Conservation (phyloP, 1,140 invertebrate species). For the Ceratina japonica region DNA sequence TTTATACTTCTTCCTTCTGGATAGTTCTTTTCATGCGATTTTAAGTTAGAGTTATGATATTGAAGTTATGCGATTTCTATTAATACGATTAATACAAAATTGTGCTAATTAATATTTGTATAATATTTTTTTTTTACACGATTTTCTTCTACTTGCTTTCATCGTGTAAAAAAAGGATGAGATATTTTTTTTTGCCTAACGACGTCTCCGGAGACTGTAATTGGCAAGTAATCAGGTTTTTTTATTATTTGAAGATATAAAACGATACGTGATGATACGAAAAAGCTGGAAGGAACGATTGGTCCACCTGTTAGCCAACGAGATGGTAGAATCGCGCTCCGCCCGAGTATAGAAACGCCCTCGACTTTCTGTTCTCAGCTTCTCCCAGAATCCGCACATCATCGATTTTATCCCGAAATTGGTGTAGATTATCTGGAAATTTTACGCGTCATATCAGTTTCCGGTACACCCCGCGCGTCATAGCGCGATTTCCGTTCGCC, state of each 20-base stretch:
- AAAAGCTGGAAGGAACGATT: conserved; percentile 48
- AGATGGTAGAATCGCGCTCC: conserved; percentile 41
- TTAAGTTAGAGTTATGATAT: too few relatives aligned
- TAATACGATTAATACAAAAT: too few relatives aligned
- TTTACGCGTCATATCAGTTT: conserved; percentile 6
- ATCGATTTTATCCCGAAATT: conserved; percentile 30
- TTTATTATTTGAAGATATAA: conserved; percentile 21
- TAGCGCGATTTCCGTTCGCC: not conserved
- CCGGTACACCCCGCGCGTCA: not conserved
- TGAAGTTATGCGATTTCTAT: too few relatives aligned
- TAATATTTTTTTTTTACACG: too few relatives aligned
- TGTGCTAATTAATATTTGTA: too few relatives aligned
- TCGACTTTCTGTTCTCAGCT: conserved; percentile 2
- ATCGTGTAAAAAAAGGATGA: too few relatives aligned
- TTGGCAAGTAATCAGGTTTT: not conserved
- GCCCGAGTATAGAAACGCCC: conserved; percentile 53
- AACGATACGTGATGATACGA: conserved; percentile 18
- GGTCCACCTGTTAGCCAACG: conserved; percentile 57
- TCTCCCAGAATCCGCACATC: conserved; percentile 5
- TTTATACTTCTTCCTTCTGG: too few relatives aligned
- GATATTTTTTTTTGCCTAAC: not conserved
- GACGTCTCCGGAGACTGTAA: too few relatives aligned
- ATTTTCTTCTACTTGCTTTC: too few relatives aligned
- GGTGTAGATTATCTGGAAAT: conserved; percentile 21
- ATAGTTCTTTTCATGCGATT: too few relatives aligned